Evolutionary conservation across 35 echinoderm and acorn worm genomes (phyloP).

Genomic region (Lytechinus variegatus): DNA sequence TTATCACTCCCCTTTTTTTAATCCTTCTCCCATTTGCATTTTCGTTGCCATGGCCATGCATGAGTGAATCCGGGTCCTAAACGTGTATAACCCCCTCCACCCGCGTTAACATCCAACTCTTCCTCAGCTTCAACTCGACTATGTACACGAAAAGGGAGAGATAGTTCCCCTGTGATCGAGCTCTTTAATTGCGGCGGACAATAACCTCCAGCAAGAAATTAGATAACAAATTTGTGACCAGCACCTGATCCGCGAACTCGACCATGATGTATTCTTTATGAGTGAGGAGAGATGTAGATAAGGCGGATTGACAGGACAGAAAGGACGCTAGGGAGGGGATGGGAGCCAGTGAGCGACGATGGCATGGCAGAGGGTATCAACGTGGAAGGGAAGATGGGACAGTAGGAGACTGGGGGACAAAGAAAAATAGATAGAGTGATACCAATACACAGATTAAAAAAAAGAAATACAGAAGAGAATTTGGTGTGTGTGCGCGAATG

Average conservation of each 20-base stretch:
- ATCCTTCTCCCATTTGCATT: too few relatives aligned
- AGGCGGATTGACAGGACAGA: not conserved
- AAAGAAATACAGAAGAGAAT: not conserved
- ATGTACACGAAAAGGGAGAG: not conserved
- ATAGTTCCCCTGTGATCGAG: not conserved
- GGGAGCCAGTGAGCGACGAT: not conserved
- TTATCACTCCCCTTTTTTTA: too few relatives aligned
- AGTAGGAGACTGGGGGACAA: not conserved
- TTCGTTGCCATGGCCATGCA: too few relatives aligned
- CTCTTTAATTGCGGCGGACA: not conserved
- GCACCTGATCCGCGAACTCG: not conserved
- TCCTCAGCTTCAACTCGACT: not conserved
- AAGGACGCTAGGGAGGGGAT: not conserved
- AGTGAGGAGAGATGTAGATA: not conserved
- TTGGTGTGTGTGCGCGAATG: not conserved
- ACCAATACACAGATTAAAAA: not conserved
- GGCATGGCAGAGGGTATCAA: not conserved
- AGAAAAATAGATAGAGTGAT: not conserved
- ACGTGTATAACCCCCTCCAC: not conserved
- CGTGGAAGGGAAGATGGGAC: not conserved
- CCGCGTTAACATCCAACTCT: not conserved
- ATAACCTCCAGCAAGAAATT: constrained; percentile 18
- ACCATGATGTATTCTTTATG: constrained; percentile 4
- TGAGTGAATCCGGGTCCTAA: not conserved
- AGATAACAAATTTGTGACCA: constrained; percentile 13